A percentile compares a stretch with the other conserved stretches of the same genome.
Conservation (phyloP, 1,140 invertebrate genomes). For the Cotesia typhae region DNA sequence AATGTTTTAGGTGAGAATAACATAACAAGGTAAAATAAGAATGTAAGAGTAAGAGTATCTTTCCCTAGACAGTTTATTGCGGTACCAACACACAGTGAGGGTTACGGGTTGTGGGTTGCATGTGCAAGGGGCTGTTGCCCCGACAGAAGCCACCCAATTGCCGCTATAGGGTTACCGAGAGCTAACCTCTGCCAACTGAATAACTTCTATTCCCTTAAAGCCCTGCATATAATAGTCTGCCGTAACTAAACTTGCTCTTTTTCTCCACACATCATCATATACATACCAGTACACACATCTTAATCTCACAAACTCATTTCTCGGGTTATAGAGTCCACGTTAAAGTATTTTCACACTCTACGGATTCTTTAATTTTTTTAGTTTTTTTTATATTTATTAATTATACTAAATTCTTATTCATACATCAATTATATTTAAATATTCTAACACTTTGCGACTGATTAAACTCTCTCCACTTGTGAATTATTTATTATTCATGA, state of each 20-base stretch:
- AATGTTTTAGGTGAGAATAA: constrained; percentile 14
- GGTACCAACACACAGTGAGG: background rate
- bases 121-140: constrained; percentile 61
- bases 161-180: constrained; percentile 57
- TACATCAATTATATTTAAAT: no score
- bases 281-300: background rate
- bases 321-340: background rate
- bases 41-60: background rate
- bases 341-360: constrained; percentile 8
- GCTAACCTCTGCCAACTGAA: constrained; percentile 59
- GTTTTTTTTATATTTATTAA: no score
- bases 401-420: no score
- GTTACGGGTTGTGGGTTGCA: background rate
- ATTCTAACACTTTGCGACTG: background rate
- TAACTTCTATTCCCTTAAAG: constrained; percentile 37
- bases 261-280: no score
- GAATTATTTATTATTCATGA: constrained; percentile 11
- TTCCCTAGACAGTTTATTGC: background rate
- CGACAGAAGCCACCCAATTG: constrained; percentile 64
- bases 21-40: background rate
- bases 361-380: background rate
- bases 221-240: constrained; percentile 12
- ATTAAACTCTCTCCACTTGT: background rate
- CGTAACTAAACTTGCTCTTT: background rate
- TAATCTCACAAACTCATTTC: constrained; percentile 9